Conservation (phyloP, 2,888 invertebrate species). For the Morpho deidamia region DNA sequence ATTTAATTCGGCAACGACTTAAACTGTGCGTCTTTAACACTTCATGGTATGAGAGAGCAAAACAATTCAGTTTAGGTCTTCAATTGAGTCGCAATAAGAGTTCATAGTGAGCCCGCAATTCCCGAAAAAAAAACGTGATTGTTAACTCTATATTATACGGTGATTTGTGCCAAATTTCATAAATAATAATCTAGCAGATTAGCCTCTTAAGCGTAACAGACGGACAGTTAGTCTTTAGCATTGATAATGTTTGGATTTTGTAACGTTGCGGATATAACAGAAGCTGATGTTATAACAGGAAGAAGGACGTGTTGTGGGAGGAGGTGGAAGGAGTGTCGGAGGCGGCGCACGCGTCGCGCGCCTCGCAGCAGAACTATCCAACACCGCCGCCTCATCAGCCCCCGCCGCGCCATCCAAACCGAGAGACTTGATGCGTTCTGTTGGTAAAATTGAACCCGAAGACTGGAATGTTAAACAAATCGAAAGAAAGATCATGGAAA, state of each 20-base stretch:
- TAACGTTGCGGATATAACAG: neutral
- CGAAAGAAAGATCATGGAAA: conserved; percentile 91
- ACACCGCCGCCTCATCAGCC: conserved; percentile 66
- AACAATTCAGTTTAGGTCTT: too few relatives aligned
- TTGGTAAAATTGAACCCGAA: conserved; percentile 91
- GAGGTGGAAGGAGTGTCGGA: conserved; percentile 45
- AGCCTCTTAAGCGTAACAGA: too few relatives aligned
- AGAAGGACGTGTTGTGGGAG: conserved; percentile 58
- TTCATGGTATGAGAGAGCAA: too few relatives aligned
- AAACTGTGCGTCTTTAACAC: too few relatives aligned
- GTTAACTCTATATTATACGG: too few relatives aligned
- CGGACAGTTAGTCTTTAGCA: neutral
- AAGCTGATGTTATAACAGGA: conserved; percentile 37
- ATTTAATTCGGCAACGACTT: too few relatives aligned
- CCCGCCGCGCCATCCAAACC: conserved; percentile 83
- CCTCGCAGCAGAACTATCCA: conserved; percentile 87
- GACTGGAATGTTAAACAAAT: conserved; percentile 96
- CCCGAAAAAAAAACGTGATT: too few relatives aligned
- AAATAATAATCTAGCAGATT: too few relatives aligned
- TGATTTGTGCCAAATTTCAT: too few relatives aligned
- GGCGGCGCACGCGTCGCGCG: conserved; percentile 57
- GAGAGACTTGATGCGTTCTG: conserved; percentile 90
- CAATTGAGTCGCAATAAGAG: too few relatives aligned
- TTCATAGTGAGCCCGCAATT: too few relatives aligned
- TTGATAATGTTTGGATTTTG: conserved; percentile 9